Base-by-base conservation (phyloP, 2,888 invertebrate genomes). In the Tipula lateralis region DNA sequence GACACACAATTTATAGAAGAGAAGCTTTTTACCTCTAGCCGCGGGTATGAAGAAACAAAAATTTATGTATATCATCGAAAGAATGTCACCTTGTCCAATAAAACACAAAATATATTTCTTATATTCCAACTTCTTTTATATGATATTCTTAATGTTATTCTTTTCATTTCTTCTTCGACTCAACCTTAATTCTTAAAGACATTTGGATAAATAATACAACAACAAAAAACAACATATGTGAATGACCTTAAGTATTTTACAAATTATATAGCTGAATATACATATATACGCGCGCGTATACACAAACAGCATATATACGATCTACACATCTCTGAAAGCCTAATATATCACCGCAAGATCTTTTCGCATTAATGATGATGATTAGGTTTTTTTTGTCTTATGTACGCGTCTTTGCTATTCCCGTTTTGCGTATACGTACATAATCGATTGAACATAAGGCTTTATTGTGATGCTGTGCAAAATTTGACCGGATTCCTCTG, bases 21-120 rank as follows among this genome's bases (percentile, higher is more conserved):
- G 24, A 13, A 2, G 5, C 24, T 5, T 66, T 7, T 13, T 44
- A 44, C 12, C 24, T 24, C 3, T 24, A 19, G 1, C n/a, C 19
- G 24, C 12, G 12, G 19, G 66, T 19, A 66, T 24, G 24, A 24
- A 66, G 66, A 66, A 44, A 24, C 19, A 24, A 24, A 66, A 66
- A 66, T 66, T 66, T 66, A 66, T 66, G 66, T 66, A 66, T 66
- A 66, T 66, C 66, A 66, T 66, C 9, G 66, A 66, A 66, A 66
- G 66, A 66, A 66, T 66, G 66, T 66, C 66, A 66, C 66, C 66
- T 66, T 66, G 66, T 66, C 66, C 66, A 66, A 66, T 66, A 66
- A 66, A 66, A 66, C 66, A 66, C 66, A 66, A 24, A 66, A 66
- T 66, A 66, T 66, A 66, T 66, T 66, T 66, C 66, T 66, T 66